Evolutionary conservation across 2,113 vertebrate species (phyloP).

Genomic region (Cephalopterus ornatus): DNA sequence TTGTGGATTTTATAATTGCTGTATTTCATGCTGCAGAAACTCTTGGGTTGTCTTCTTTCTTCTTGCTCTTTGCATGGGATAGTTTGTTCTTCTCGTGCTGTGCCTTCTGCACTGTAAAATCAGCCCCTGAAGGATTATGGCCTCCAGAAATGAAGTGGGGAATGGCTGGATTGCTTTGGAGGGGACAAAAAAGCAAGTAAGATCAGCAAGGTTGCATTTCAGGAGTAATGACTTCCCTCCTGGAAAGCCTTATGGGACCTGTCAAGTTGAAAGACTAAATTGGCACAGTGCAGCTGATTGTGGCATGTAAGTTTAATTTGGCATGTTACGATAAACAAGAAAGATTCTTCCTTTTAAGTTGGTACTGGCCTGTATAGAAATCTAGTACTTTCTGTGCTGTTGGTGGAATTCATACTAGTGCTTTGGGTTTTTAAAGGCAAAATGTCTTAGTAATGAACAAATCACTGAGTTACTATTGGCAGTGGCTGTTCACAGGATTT

Average conservation of each 20-base stretch:
- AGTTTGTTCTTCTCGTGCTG: background rate
- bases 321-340: background rate
- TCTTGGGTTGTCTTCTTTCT: background rate
- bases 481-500: background rate
- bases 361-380: background rate
- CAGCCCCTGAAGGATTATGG: background rate
- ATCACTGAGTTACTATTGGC: background rate
- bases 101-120: background rate
- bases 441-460: background rate
- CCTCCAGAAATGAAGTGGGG: background rate
- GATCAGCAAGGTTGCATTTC: background rate
- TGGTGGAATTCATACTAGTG: background rate
- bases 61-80: background rate
- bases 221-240: background rate
- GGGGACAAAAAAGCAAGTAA: background rate
- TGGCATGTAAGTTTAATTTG: background rate
- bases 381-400: background rate
- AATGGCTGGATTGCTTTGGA: background rate
- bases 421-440: background rate
- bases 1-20: background rate
- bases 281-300: rapidly evolving
- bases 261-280: background rate
- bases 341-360: background rate
- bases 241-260: background rate
- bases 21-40: background rate